Conservation (phyloP, 2,888 invertebrate genomes). For the Zhengitettix transpicula region DNA sequence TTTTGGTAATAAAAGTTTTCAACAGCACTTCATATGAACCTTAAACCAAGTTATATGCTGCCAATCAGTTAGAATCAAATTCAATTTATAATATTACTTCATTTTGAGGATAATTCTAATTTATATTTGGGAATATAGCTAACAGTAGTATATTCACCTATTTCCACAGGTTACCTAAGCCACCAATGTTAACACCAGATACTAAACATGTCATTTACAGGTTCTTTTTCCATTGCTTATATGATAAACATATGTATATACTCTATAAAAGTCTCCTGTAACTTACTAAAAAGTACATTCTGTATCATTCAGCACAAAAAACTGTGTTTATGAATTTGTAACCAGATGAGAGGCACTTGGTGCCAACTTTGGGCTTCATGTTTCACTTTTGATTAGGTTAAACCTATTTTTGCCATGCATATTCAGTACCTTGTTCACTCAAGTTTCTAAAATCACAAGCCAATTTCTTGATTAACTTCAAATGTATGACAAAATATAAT, state of each 20-base stretch:
- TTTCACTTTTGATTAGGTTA: conserved; percentile 3
- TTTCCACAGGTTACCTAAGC: background rate
- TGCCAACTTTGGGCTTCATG: conserved; percentile 10
- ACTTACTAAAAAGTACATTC: background rate
- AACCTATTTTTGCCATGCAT: background rate
- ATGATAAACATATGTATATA: conserved; percentile 4
- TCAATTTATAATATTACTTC: too few species aligned
- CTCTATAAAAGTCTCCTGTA: conserved; percentile 8
- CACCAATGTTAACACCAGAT: background rate
- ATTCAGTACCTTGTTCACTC: too few species aligned
- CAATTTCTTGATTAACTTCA: too few species aligned
- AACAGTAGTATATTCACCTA: background rate
- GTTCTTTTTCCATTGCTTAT: background rate
- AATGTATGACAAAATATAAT: too few species aligned
- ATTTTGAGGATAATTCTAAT: too few species aligned
- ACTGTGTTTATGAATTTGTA: conserved; percentile 5
- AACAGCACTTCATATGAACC: background rate
- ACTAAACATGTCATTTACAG: background rate
- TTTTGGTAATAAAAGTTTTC: conserved; percentile 5
- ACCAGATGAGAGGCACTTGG: conserved; percentile 12
- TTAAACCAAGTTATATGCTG: too few species aligned
- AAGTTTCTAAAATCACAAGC: too few species aligned
- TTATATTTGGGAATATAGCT: too few species aligned
- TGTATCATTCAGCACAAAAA: conserved; percentile 2
- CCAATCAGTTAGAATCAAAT: too few species aligned